phyloP scores from a whole-genome alignment of 64 coral and sea anemone species.

The Stichodactyla helianthus region DNA sequence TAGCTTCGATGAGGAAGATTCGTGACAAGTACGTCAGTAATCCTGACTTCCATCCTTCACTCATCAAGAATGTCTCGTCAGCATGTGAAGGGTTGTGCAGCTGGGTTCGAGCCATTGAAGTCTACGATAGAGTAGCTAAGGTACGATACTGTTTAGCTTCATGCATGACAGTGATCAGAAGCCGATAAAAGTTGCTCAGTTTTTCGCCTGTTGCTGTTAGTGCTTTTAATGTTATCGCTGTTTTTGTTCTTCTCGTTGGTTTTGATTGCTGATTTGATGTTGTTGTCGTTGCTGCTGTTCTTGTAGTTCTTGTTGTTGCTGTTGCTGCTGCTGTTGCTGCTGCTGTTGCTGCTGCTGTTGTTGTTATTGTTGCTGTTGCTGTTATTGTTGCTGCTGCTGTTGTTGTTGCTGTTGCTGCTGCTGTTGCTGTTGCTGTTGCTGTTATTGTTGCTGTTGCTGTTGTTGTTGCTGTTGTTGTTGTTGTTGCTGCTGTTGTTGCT shows the following conservation, averaged over 20 bases:
- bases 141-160: constrained; percentile 18
- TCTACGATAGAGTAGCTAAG: constrained; percentile 99
- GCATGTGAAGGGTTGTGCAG: constrained; percentile 92
- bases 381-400: neutral
- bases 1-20: constrained; percentile 76
- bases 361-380: neutral
- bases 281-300: neutral
- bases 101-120: constrained; percentile 96
- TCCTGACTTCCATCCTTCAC: constrained; percentile 85
- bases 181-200: neutral
- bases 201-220: neutral
- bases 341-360: neutral
- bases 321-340: neutral
- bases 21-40: constrained; percentile 92
- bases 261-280: neutral
- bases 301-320: neutral
- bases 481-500: neutral
- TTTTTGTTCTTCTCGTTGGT: neutral
- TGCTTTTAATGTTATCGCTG: neutral
- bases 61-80: constrained; percentile 91
- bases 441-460: neutral
- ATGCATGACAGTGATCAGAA: too few species aligned
- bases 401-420: neutral
- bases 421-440: too few species aligned
- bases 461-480: neutral